Evolutionary conservation across 2,797 vertebrate genomes (phyloP).

Genomic region (Cyclura pinguis): DNA sequence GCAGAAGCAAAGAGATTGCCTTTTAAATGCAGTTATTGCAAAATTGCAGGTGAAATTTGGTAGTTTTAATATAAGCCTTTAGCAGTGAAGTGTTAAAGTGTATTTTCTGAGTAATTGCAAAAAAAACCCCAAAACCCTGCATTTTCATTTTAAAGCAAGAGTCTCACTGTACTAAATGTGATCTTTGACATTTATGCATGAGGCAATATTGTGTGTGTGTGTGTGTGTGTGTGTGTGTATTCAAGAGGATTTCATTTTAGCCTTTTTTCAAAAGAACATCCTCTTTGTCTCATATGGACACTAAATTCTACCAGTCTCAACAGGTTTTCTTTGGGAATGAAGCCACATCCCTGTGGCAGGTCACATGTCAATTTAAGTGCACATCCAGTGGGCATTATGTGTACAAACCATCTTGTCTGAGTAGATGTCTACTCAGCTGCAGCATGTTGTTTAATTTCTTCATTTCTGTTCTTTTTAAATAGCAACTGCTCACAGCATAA

Average conservation of each 20-base stretch:
- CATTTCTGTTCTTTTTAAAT: neutral
- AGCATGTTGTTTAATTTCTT: neutral
- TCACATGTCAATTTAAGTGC: neutral
- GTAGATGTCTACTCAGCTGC: neutral
- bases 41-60: conserved; percentile 15
- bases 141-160: neutral
- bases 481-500: neutral
- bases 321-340: neutral
- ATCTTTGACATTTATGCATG: neutral
- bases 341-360: neutral
- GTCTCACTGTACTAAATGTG: neutral
- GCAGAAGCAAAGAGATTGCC: neutral
- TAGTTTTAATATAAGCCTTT: neutral
- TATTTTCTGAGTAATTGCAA: neutral
- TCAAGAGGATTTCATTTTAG: neutral
- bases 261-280: neutral
- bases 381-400: neutral
- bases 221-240: neutral
- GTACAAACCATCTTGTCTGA: too few relatives aligned
- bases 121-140: neutral
- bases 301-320: neutral
- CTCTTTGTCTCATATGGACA: neutral
- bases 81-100: neutral
- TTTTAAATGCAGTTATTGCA: conserved; percentile 11
- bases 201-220: neutral